Conservation (phyloP, 1,140 invertebrate species). For the Anagrus nilaparvatae region DNA sequence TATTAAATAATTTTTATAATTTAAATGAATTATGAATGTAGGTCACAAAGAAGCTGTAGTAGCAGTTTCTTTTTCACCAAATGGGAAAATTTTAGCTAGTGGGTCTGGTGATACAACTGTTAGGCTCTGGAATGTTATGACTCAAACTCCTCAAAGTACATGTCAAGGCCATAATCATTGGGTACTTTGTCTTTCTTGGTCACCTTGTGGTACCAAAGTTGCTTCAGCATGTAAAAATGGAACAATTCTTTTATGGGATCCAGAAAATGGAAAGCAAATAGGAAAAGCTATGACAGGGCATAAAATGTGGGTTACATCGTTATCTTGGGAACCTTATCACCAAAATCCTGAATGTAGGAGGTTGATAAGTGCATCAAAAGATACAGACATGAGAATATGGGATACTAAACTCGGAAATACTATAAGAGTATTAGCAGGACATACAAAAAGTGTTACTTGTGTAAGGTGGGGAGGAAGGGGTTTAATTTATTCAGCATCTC, state of each 20-base stretch:
- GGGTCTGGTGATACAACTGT: conserved; percentile 97
- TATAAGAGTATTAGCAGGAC: conserved; percentile 58
- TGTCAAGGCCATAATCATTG: conserved; percentile 91
- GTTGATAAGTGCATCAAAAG: conserved; percentile 87
- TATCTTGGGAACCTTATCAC: conserved; percentile 94
- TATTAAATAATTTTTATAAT: conserved; percentile 33
- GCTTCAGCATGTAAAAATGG: conserved; percentile 96
- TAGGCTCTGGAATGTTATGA: conserved; percentile 92
- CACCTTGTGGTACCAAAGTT: conserved; percentile 81
- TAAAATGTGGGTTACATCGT: conserved; percentile 86
- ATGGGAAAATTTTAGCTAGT: conserved; percentile 84
- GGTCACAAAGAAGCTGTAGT: conserved; percentile 96
- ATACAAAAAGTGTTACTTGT: conserved; percentile 84
- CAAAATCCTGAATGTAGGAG: conserved; percentile 67
- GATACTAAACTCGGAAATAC: conserved; percentile 67
- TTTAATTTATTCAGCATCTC: conserved; percentile 89
- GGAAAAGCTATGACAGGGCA: conserved; percentile 70
- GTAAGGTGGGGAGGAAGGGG: conserved; percentile 92
- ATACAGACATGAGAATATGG: conserved; percentile 94
- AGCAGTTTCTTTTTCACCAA: conserved; percentile 85
- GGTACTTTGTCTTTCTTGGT: conserved; percentile 94
- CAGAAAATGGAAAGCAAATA: conserved; percentile 76
- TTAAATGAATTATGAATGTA: too few relatives aligned
- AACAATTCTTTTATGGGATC: conserved; percentile 84
- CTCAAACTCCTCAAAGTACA: conserved; percentile 85